These are phyloP conservation scores for Drosophila longiperda DNA, from an alignment of 2,888 invertebrate species.

Conservation along the genomic window DNA sequence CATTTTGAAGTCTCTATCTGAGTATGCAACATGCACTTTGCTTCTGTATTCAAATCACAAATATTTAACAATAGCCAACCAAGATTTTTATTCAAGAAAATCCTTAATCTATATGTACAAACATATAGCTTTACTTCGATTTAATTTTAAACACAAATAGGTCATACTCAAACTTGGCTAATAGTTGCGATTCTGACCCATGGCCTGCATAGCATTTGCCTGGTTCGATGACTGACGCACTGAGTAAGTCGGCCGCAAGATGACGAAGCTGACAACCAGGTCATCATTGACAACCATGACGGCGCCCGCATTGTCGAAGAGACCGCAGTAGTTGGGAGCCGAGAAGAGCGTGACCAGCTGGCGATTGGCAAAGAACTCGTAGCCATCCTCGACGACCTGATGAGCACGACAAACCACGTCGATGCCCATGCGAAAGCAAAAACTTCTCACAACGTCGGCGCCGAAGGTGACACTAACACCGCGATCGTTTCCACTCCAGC, in stretches of 20 bases:
- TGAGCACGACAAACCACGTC: slow-evolving; percentile 99
- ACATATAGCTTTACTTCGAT: background rate
- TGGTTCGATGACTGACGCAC: slow-evolving; percentile 3
- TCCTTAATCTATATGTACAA: background rate
- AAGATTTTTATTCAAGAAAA: background rate
- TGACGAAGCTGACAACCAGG: slow-evolving; percentile 99
- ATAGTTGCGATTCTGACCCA: slow-evolving; percentile 50
- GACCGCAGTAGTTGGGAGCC: slow-evolving; percentile 97
- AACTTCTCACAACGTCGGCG: slow-evolving; percentile 99
- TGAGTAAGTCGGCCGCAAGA: slow-evolving; percentile 89
- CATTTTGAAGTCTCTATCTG: background rate
- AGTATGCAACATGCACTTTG: background rate
- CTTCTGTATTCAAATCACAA: background rate
- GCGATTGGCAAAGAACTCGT: slow-evolving; percentile 98
- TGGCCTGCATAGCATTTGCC: slow-evolving; percentile 20
- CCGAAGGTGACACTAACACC: slow-evolving; percentile 99
- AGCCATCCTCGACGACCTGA: slow-evolving; percentile 99
- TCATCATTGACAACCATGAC: slow-evolving; percentile 99
- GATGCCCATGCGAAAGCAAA: slow-evolving; percentile 99
- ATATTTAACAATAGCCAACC: background rate
- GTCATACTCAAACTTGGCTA: slow-evolving; percentile 9
- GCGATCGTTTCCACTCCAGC: slow-evolving; percentile 99
- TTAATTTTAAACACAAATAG: background rate
- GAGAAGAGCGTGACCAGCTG: slow-evolving; percentile 96
- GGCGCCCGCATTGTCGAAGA: slow-evolving; percentile 94